phyloP scores from a whole-genome alignment of 2,113 vertebrate genomes.

The Ariopsis seemanni region DNA sequence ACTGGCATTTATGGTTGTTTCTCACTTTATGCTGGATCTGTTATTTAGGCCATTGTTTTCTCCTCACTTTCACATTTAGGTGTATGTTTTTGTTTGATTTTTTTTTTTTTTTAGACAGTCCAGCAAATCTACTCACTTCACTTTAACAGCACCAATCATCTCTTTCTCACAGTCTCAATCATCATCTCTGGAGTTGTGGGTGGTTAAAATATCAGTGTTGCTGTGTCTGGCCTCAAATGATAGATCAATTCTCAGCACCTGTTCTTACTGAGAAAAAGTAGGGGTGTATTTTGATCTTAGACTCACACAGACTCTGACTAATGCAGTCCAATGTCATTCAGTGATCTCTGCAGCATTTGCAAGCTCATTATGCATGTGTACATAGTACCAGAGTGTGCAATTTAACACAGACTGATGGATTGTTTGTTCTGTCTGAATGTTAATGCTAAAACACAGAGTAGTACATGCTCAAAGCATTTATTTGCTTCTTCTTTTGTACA shows the following conservation, averaged over 20 bases:
- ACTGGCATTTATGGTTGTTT: background rate
- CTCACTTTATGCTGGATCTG: background rate
- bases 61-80: background rate
- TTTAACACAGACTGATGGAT: slow-evolving; percentile 52
- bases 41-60: background rate
- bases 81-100: too few relatives aligned
- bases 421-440: slow-evolving; percentile 43
- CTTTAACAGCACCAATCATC: slow-evolving; percentile 11
- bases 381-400: slow-evolving; percentile 32
- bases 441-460: slow-evolving; percentile 34
- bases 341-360: slow-evolving; percentile 49
- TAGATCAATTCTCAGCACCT: background rate
- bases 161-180: background rate
- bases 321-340: slow-evolving; percentile 54
- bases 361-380: slow-evolving; percentile 49
- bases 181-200: background rate
- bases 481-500: slow-evolving; percentile 6
- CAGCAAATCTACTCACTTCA: slow-evolving; percentile 12
- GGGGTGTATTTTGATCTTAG: background rate
- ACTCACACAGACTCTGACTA: slow-evolving; percentile 40
- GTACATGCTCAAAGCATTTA: slow-evolving; percentile 22
- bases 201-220: slow-evolving; percentile 23
- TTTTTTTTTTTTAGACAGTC: background rate
- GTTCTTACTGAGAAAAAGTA: slow-evolving; percentile 18
- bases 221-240: slow-evolving; percentile 8